Conservation (phyloP, 2,888 invertebrate species). For the Seira sanloemensis region DNA sequence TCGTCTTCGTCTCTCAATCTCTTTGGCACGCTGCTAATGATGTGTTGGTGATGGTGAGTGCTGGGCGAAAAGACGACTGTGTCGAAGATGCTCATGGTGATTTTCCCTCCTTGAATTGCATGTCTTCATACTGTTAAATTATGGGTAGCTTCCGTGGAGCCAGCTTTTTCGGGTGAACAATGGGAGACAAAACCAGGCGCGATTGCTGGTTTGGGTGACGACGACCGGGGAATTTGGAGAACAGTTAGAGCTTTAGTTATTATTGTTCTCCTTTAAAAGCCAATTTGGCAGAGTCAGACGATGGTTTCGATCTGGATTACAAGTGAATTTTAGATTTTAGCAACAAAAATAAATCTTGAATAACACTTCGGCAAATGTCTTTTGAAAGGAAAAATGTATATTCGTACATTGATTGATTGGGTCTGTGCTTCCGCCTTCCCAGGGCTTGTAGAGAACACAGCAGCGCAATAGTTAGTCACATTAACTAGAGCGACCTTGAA, state of each 20-base stretch:
- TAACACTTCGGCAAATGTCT: background rate
- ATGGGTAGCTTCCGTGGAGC: slow-evolving; percentile 48
- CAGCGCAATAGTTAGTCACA: background rate
- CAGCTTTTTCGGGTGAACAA: slow-evolving; percentile 46
- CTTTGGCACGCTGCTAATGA: slow-evolving; percentile 58
- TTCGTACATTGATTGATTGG: too few relatives aligned
- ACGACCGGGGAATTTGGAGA: background rate
- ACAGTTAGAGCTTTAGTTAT: slow-evolving; percentile 44
- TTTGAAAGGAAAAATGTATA: background rate
- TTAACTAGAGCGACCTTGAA: background rate
- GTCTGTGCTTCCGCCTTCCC: too few relatives aligned
- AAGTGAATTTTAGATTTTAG: background rate
- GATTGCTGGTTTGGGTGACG: slow-evolving; percentile 24
- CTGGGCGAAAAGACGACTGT: slow-evolving; percentile 1
- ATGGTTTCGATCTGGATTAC: background rate
- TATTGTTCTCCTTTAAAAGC: slow-evolving; percentile 24
- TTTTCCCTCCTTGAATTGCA: slow-evolving; percentile 55
- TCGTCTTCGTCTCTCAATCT: slow-evolving; percentile 34
- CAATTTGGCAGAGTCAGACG: background rate
- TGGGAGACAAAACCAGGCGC: background rate
- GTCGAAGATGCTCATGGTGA: slow-evolving; percentile 45
- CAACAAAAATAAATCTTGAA: background rate
- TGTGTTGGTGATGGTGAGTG: slow-evolving; percentile 27
- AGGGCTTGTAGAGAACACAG: too few relatives aligned
- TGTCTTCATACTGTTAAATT: slow-evolving; percentile 62